phyloP scores from a whole-genome alignment of 2,113 vertebrate species.

The Platichthys stellatus region DNA sequence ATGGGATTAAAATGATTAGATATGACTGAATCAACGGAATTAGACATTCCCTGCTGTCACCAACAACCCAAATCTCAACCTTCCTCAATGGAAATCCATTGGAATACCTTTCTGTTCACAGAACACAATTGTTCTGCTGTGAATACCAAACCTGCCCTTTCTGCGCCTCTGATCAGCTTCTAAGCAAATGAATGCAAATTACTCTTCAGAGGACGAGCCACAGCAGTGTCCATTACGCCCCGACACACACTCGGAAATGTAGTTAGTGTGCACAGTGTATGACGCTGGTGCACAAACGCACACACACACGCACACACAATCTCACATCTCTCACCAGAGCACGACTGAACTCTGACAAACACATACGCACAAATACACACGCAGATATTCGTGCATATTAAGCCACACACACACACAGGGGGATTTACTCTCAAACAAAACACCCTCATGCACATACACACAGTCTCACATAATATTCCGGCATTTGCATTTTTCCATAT shows the following conservation, averaged over 20 bases:
- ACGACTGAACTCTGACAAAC: constrained; percentile 8
- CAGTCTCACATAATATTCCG: constrained; percentile 6
- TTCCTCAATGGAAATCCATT: not conserved
- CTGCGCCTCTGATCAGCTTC: constrained; percentile 62
- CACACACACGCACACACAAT: not conserved
- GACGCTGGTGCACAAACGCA: constrained; percentile 15
- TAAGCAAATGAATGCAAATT: constrained; percentile 68
- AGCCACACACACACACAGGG: not conserved
- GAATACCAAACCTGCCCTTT: constrained; percentile 52
- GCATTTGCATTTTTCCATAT: not conserved
- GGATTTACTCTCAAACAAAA: not conserved
- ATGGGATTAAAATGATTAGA: constrained; percentile 17
- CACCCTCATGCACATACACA: not conserved
- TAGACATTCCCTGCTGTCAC: not conserved
- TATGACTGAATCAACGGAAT: not conserved
- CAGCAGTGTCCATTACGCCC: constrained; percentile 57
- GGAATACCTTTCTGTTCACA: not conserved
- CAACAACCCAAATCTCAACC: not conserved
- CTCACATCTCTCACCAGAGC: constrained; percentile 4
- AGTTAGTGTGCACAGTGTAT: constrained; percentile 47
- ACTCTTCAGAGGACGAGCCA: constrained; percentile 61
- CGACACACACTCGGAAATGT: constrained; percentile 50
- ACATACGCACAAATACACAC: not conserved
- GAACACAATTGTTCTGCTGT: constrained; percentile 29
- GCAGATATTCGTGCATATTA: constrained; percentile 3